These are phyloP conservation scores for Heliothis subflexa DNA, from an alignment of 1,140 invertebrate species.

Conservation along the genomic window DNA sequence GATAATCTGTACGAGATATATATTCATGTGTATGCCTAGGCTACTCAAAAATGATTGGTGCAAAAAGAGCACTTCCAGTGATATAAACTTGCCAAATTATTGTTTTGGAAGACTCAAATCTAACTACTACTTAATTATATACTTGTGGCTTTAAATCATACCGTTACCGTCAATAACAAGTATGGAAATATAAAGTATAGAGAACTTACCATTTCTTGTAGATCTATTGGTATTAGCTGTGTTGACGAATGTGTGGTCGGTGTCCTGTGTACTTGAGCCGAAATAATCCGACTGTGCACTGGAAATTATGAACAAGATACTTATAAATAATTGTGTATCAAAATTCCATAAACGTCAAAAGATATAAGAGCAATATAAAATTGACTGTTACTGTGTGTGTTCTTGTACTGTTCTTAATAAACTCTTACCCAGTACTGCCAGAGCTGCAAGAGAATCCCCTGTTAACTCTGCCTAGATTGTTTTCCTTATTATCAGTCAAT, in stretches of 20 bases:
- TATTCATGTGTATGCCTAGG: too few relatives aligned
- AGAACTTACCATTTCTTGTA: conserved; percentile 71
- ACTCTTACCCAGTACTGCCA: conserved; percentile 84
- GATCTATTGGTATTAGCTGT: conserved; percentile 77
- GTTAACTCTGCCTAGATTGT: conserved; percentile 87
- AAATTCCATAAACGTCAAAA: neutral
- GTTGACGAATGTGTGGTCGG: conserved; percentile 76
- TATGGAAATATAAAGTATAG: neutral
- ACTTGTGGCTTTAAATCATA: neutral
- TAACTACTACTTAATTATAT: neutral
- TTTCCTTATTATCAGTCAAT: conserved; percentile 90
- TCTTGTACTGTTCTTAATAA: neutral
- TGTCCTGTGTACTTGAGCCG: conserved; percentile 74
- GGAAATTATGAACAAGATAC: conserved; percentile 56
- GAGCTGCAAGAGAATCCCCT: conserved; percentile 85
- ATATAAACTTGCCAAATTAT: too few relatives aligned
- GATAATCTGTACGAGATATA: too few relatives aligned
- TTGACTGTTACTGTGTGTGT: too few relatives aligned
- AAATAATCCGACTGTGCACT: conserved; percentile 79
- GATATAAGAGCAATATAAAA: neutral
- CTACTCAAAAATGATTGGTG: too few relatives aligned
- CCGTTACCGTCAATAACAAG: neutral
- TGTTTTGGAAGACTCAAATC: too few relatives aligned
- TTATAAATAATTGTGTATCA: neutral
- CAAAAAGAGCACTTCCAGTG: too few relatives aligned